Base-by-base conservation (phyloP, 2,888 invertebrate species). In the Leptura quadrifasciata region DNA sequence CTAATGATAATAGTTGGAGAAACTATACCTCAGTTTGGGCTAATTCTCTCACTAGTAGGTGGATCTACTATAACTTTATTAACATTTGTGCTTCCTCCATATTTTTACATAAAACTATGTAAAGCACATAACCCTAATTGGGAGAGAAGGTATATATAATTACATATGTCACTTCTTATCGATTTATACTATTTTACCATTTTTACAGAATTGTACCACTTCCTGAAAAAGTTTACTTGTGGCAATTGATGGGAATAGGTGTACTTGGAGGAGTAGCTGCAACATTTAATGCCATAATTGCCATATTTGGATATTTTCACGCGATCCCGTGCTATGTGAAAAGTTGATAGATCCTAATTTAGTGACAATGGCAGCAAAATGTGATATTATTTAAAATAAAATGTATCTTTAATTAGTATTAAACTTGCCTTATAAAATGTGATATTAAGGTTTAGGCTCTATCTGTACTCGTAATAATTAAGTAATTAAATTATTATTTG, bases 61-160 rank as follows among this genome's bases (percentile, higher is more conserved):
- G 94, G 93, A n/a, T 93, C 94, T 27, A 93, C 93, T 12, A 91
- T 94, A 8, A 93, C 94, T 0, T 87, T 94, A 31, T 89, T 93
- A 54, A 93, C 94, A 15, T 94, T 93, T 86, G 91, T 94, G 15
- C 90, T 94, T 80, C 95, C 95, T 0, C 91, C 93, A 0, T 88
- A 91, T 75, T 93, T 94, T 88, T 95, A 94, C 87, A 90, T 94
- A 86, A 91, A 88, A 78, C 90, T 95, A 18, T 89, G 91, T 81
- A 88, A 88, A 71, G 91, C 91, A 84, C 83, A 86, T 74, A 85
- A 87, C 77, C 81, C 85, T 17, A 78, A 85, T 1, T 91, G 91
- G 91, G 88, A 89, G 52, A 86, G 88, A 80, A 89, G 90, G 91
- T 91, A 87, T 54, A 24, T 20, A 4, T 57, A 55, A 31, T 10